Percentiles rank a stretch among this genome's conserved stretches.
phyloP scores from a whole-genome alignment of 2,113 vertebrate species.

The Phodopus roborovskii region DNA sequence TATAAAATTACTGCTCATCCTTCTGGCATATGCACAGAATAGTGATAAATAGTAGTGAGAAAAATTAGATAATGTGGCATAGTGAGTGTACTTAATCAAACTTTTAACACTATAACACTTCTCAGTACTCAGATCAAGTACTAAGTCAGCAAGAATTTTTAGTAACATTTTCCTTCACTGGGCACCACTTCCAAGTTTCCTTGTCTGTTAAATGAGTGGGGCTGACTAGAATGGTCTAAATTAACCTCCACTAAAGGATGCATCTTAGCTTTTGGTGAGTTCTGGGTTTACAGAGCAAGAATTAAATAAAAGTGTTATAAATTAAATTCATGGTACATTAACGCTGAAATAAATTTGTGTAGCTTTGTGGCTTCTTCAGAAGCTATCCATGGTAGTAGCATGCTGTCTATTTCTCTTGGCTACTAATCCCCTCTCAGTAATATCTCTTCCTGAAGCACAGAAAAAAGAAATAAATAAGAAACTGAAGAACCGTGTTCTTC shows the following conservation, averaged over 20 bases:
- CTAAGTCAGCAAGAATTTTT: neutral
- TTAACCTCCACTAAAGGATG: neutral
- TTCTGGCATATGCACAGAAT: neutral
- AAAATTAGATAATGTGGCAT: neutral
- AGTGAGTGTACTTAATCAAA: neutral
- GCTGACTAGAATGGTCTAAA: neutral
- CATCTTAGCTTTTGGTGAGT: neutral
- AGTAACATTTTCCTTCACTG: neutral
- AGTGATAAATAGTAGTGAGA: neutral
- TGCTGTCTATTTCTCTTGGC: too few species aligned
- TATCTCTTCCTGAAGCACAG: neutral
- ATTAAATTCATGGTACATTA: neutral
- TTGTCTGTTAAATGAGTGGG: neutral
- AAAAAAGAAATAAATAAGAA: neutral
- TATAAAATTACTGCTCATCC: neutral
- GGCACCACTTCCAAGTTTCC: neutral
- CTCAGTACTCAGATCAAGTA: neutral
- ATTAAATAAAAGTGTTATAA: slow-evolving; percentile 4
- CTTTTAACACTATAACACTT: neutral
- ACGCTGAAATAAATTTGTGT: neutral
- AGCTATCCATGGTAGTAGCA: neutral
- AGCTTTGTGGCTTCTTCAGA: neutral
- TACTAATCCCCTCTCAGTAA: neutral
- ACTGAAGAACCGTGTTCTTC: neutral
- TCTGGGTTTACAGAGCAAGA: neutral